phyloP scores from a whole-genome alignment of 2,797 vertebrate genomes.

The Malacoctenus gilli region DNA sequence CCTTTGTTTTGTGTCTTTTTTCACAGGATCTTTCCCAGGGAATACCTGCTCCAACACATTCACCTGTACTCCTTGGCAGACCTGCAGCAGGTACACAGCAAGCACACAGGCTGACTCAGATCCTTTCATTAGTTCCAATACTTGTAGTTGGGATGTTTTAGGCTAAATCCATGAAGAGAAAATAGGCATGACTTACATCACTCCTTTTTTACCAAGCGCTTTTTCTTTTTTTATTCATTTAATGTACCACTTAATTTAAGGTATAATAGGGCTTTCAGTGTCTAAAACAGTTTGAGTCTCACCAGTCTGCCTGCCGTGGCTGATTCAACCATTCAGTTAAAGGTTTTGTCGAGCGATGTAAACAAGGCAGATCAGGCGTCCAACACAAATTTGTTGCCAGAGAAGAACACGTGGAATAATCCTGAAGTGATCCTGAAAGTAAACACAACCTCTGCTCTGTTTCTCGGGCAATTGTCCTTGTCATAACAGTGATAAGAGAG shows the following conservation, averaged over 20 bases:
- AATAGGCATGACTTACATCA: too few species aligned
- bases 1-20: conserved; percentile 17
- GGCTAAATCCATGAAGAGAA: too few species aligned
- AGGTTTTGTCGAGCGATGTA: too few species aligned
- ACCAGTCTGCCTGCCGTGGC: too few species aligned
- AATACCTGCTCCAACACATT: conserved; percentile 97
- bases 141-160: too few species aligned
- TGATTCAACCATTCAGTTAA: too few species aligned
- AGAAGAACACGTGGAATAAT: not conserved
- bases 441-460: conserved; percentile 26
- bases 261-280: not conserved
- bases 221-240: too few species aligned
- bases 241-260: too few species aligned
- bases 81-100: conserved; percentile 90
- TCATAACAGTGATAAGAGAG: conserved; percentile 33
- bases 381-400: conserved; percentile 1
- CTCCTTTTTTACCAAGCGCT: too few species aligned
- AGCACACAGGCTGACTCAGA: not conserved
- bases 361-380: too few species aligned
- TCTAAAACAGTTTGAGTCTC: not conserved
- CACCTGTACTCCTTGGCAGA: conserved; percentile 96
- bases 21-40: conserved; percentile 94
- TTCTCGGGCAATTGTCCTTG: conserved; percentile 17
- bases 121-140: not conserved
- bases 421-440: not conserved